These are phyloP conservation scores for Himalopsyche phryganea DNA, from an alignment of 1,140 invertebrate genomes.

Conservation along the genomic window DNA sequence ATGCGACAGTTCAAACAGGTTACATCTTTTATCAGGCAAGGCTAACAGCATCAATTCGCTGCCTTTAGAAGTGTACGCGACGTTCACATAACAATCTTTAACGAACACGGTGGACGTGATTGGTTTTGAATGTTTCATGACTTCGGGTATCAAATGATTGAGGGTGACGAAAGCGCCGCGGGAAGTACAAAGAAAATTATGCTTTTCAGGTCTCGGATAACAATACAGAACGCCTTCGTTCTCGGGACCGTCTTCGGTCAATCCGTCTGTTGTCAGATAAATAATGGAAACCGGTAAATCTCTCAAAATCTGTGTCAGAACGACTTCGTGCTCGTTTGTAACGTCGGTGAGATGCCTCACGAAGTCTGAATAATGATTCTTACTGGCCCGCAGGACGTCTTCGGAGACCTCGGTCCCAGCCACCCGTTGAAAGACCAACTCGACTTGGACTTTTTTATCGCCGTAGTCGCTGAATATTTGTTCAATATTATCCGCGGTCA, in stretches of 20 bases:
- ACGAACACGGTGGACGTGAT: conserved; percentile 54
- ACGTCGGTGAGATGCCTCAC: conserved; percentile 50
- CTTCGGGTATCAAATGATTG: conserved; percentile 63
- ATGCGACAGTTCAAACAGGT: conserved; percentile 48
- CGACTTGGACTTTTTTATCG: conserved; percentile 18
- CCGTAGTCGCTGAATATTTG: conserved; percentile 29
- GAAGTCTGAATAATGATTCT: conserved; percentile 50
- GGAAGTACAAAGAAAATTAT: conserved; percentile 57
- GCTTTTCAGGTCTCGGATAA: conserved; percentile 60
- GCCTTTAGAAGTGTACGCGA: conserved; percentile 54
- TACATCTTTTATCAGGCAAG: conserved; percentile 50
- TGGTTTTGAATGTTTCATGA: conserved; percentile 55
- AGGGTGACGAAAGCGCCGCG: conserved; percentile 67
- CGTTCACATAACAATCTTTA: conserved; percentile 53
- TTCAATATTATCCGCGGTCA: conserved; percentile 50
- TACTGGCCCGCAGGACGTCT: conserved; percentile 42
- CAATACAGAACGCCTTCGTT: conserved; percentile 64
- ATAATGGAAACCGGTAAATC: conserved; percentile 58
- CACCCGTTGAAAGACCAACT: conserved; percentile 57
- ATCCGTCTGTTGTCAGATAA: conserved; percentile 59
- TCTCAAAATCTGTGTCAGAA: conserved; percentile 52
- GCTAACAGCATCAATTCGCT: conserved; percentile 54
- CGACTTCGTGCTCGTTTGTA: conserved; percentile 51
- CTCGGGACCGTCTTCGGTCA: conserved; percentile 59
- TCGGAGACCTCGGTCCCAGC: conserved; percentile 53